phyloP scores from a whole-genome alignment of 2,888 invertebrate species.

The Cepaea hortensis region DNA sequence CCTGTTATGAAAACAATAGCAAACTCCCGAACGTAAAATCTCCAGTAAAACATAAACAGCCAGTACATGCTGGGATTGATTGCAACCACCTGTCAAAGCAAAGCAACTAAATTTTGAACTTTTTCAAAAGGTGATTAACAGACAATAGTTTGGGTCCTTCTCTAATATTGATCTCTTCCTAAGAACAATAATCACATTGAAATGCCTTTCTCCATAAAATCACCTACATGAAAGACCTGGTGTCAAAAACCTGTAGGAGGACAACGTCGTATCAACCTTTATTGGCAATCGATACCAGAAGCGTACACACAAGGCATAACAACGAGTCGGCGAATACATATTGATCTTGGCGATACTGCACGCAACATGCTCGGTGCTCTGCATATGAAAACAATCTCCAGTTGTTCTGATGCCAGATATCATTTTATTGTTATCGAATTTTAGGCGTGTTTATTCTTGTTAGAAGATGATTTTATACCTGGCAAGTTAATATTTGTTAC shows the following conservation, averaged over 20 bases:
- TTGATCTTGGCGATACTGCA: not conserved
- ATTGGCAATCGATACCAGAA: conserved; percentile 22
- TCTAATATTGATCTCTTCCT: not conserved
- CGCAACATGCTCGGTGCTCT: not conserved
- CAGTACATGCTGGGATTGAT: no score
- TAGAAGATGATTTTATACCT: no score
- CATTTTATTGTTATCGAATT: not conserved
- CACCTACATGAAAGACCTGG: not conserved
- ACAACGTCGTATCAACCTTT: conserved; percentile 1
- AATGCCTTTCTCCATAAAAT: not conserved
- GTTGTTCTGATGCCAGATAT: not conserved
- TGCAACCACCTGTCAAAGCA: no score
- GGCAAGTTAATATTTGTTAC: no score
- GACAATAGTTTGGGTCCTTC: no score
- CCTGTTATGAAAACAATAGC: no score
- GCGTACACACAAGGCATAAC: not conserved
- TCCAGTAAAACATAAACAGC: no score
- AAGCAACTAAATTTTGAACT: no score
- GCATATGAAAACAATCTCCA: not conserved
- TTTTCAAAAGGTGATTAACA: no score
- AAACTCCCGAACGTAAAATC: no score
- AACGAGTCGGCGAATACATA: not conserved
- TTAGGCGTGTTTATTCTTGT: not conserved
- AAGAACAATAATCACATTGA: conserved; percentile 5
- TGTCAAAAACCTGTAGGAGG: not conserved